Evolutionary conservation across 2,113 vertebrate species (phyloP).

Genomic region (Onychostruthus taczanowskii): DNA sequence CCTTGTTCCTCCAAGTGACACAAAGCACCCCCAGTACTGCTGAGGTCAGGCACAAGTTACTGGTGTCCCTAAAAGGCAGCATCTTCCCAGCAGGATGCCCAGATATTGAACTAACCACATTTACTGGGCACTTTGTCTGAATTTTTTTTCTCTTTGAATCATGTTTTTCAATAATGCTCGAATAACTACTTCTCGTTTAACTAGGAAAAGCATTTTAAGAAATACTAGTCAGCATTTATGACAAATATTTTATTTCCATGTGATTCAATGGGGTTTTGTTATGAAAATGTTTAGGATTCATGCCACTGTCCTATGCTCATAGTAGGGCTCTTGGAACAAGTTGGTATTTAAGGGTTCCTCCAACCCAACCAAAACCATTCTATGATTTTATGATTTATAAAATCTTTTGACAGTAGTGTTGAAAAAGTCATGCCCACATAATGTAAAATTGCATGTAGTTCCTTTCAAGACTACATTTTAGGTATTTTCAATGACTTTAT

Average conservation of each 20-base stretch:
- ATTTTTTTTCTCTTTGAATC: not conserved
- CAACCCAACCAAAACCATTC: not conserved
- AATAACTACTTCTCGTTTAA: not conserved
- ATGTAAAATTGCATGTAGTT: not conserved
- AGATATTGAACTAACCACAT: not conserved
- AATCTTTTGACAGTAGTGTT: constrained; percentile 11
- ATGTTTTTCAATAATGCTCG: not conserved
- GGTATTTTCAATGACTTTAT: not conserved
- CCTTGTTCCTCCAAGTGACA: not conserved
- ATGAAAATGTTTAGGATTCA: not conserved
- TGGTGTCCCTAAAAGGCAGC: not conserved
- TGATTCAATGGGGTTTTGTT: not conserved
- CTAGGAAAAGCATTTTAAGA: not conserved
- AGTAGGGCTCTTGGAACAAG: not conserved
- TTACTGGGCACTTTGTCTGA: not conserved
- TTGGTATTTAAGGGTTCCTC: not conserved
- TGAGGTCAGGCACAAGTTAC: not conserved
- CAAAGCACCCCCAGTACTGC: not conserved
- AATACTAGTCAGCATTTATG: not conserved
- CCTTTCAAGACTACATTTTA: constrained; percentile 17
- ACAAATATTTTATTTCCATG: constrained; percentile 53
- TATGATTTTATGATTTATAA: not conserved
- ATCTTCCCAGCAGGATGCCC: rapidly evolving
- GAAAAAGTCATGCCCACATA: constrained; percentile 32
- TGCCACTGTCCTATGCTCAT: not conserved